Evolutionary conservation across 2,113 vertebrate genomes (phyloP).

Genomic region (Tiliqua scincoides): DNA sequence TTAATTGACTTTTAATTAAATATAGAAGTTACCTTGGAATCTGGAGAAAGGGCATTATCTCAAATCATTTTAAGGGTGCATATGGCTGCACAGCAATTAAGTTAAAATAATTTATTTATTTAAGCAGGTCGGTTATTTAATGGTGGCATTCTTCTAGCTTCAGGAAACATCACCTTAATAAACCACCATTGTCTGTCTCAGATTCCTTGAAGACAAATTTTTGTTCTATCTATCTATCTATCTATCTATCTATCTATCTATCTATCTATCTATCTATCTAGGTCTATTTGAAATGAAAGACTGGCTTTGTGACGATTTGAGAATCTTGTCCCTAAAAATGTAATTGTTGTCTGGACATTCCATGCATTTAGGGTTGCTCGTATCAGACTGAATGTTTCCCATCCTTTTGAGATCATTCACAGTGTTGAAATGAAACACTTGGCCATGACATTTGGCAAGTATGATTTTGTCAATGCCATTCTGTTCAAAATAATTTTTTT

Average conservation of each 20-base stretch:
- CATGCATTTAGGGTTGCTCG: slow-evolving; percentile 25
- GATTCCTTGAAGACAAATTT: not conserved
- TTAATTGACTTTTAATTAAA: slow-evolving; percentile 80
- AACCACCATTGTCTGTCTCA: not conserved
- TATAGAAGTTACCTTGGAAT: slow-evolving; percentile 76
- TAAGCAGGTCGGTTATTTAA: slow-evolving; percentile 39
- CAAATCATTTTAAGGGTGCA: slow-evolving; percentile 48
- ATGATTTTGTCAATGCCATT: slow-evolving; percentile 36
- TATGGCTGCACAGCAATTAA: slow-evolving; percentile 61
- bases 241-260: too few species aligned
- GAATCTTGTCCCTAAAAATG: slow-evolving; percentile 35
- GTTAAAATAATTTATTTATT: slow-evolving; percentile 56
- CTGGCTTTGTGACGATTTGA: slow-evolving; percentile 39
- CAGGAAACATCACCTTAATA: slow-evolving; percentile 34
- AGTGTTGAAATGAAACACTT: slow-evolving; percentile 45
- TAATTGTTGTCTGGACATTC: slow-evolving; percentile 45
- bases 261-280: too few species aligned
- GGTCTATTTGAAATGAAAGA: not conserved
- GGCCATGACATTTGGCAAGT: slow-evolving; percentile 11
- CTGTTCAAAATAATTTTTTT: slow-evolving; percentile 18
- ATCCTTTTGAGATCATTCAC: slow-evolving; percentile 30
- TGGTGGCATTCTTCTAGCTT: slow-evolving; percentile 20
- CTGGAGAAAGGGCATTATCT: slow-evolving; percentile 53
- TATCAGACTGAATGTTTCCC: slow-evolving; percentile 28
- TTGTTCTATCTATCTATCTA: too few species aligned